These are phyloP conservation scores for Volucella bombylans DNA, from an alignment of 2,888 invertebrate species.

Conservation along the genomic window DNA sequence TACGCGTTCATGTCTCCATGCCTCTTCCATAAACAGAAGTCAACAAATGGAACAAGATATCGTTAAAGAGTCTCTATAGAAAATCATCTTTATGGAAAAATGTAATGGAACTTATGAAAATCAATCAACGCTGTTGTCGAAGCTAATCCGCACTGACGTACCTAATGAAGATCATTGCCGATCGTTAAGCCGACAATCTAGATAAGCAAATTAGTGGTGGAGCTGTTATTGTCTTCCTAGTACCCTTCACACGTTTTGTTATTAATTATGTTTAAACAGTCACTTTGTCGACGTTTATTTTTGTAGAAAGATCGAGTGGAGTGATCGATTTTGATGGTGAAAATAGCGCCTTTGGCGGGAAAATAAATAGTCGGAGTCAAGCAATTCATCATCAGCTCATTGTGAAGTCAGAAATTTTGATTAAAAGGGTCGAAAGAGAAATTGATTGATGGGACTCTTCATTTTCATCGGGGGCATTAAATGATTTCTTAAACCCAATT, in stretches of 20 bases:
- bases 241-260: slow-evolving; percentile 8
- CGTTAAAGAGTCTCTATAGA: neutral
- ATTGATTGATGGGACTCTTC: slow-evolving; percentile 54
- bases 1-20: slow-evolving; percentile 22
- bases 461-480: slow-evolving; percentile 19
- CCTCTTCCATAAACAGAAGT: slow-evolving; percentile 47
- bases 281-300: neutral
- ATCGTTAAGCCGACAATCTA: slow-evolving; percentile 4
- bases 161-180: slow-evolving; percentile 4
- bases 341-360: slow-evolving; percentile 44
- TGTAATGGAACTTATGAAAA: slow-evolving; percentile 45
- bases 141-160: slow-evolving; percentile 10
- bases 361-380: slow-evolving; percentile 40
- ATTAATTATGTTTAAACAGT: slow-evolving; percentile 28
- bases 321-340: slow-evolving; percentile 17
- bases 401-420: slow-evolving; percentile 28
- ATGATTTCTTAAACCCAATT: slow-evolving; percentile 40
- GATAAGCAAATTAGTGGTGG: slow-evolving; percentile 40
- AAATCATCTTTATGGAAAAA: slow-evolving; percentile 28
- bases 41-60: slow-evolving; percentile 45
- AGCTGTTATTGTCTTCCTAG: slow-evolving; percentile 31
- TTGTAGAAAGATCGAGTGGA: slow-evolving; percentile 13
- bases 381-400: slow-evolving; percentile 53
- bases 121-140: slow-evolving; percentile 27
- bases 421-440: slow-evolving; percentile 6